A percentile compares a stretch with the other conserved stretches of the same genome.
phyloP scores from a whole-genome alignment of 2,888 invertebrate species.

The Ptycholaimellus sp. region DNA sequence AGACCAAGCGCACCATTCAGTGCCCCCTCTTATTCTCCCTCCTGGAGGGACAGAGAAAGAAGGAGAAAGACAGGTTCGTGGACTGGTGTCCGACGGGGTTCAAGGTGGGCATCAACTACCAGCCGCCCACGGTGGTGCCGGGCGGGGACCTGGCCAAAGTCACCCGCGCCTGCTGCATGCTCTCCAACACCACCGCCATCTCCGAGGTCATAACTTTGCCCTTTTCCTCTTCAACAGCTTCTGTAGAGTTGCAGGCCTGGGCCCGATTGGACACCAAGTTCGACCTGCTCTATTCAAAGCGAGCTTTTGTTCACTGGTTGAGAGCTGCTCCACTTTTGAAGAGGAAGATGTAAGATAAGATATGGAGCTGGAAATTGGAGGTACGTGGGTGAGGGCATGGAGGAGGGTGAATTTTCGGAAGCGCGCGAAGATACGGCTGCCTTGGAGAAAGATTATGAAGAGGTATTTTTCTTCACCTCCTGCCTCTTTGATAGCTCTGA shows the following conservation, averaged over 20 bases:
- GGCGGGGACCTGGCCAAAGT: constrained; percentile 53
- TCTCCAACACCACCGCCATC: constrained; percentile 33
- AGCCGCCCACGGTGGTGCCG: constrained; percentile 56
- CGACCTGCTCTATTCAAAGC: constrained; percentile 51
- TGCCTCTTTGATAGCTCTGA: too few relatives aligned
- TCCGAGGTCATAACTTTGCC: too few relatives aligned
- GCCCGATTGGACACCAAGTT: constrained; percentile 48
- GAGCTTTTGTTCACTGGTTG: constrained; percentile 69
- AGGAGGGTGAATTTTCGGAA: constrained; percentile 30
- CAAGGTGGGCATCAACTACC: constrained; percentile 34
- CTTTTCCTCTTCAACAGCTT: too few relatives aligned
- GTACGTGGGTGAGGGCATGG: constrained; percentile 30
- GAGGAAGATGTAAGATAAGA: too few relatives aligned
- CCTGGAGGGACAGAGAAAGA: not conserved
- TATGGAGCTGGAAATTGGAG: too few relatives aligned
- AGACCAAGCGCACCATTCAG: constrained; percentile 30
- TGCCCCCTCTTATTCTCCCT: constrained; percentile 35
- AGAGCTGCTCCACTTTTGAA: too few relatives aligned
- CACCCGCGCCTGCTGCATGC: constrained; percentile 29
- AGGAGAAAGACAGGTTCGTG: constrained; percentile 43
- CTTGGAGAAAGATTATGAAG: constrained; percentile 29
- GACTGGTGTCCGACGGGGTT: constrained; percentile 14
- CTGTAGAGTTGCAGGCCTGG: too few relatives aligned
- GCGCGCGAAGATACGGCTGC: constrained; percentile 30
- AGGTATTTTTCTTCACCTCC: too few relatives aligned